Conservation (phyloP, 2,113 vertebrate genomes). For the Carlito syrichta region DNA sequence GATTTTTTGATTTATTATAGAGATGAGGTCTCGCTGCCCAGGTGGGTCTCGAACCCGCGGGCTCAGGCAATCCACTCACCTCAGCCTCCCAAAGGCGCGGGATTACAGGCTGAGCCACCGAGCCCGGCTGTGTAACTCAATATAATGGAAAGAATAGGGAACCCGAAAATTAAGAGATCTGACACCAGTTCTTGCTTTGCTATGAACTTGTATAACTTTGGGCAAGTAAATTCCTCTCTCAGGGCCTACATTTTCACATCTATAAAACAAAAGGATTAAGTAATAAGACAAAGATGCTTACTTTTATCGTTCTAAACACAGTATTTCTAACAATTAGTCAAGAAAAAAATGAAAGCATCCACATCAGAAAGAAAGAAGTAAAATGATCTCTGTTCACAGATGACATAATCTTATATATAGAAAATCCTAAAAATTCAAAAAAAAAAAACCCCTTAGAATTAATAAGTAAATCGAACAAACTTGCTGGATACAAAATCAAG, state of each 20-base stretch:
- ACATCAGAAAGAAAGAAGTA: not conserved
- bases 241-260: not conserved
- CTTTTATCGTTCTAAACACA: not conserved
- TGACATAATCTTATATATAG: not conserved
- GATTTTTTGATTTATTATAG: no score
- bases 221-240: not conserved
- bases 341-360: not conserved
- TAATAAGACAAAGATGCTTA: not conserved
- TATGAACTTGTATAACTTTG: not conserved
- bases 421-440: not conserved
- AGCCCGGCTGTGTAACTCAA: no score
- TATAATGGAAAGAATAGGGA: not conserved
- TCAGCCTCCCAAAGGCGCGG: no score
- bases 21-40: no score
- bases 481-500: not conserved
- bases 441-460: not conserved
- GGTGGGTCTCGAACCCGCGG: no score
- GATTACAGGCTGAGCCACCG: no score
- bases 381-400: not conserved
- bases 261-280: constrained; percentile 20
- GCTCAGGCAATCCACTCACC: no score
- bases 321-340: not conserved
- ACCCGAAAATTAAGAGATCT: not conserved
- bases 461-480: not conserved
- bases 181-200: not conserved